Evolutionary conservation across 2,113 vertebrate genomes (phyloP), one percentile per base, ranked within the genome.

Genomic region (Azemiops feae): DNA sequence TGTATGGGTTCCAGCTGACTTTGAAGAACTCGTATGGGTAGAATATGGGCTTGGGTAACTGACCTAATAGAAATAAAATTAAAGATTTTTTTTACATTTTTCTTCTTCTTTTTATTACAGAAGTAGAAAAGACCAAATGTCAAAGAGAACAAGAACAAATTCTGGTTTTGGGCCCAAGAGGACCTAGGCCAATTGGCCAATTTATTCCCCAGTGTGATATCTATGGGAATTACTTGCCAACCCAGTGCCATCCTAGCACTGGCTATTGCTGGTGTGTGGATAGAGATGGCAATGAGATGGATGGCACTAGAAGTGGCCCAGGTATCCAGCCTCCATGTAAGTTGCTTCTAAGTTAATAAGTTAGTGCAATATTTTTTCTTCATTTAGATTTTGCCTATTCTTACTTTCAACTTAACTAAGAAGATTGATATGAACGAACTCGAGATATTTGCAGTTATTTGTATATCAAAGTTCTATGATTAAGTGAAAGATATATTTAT

Each of bases 241-340:
- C 97, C 25, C 99, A 99, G 96, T 99, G 99, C 96, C 98, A 99
- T 1, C 52, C 94, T 74, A 96, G 97, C 97, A 97, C 94, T 0
- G 98, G 98, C 1, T 97, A 98, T 89, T 99, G 99, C 92, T 99
- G 99, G 99, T 99, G 99, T 0, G 99, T 99, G 95, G 98, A 99
- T 92, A 95, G 96, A 1, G 96, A 97, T 0, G 99, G 99, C 53
- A 98, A 98, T 2, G 98, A 99, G 96, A 97, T 99, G 87, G 96
- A 97, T 2, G 99, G 98, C 85, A 98, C 98, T 81, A 98, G 98
- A 90, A 97, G 98, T 0, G 95, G 96, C 1, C 97, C 97, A 0
- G 98, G 98, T 90, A 96, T 97, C 94, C 97, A 52, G 93, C 99
- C 99, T 2, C 97, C 97, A 3, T 99, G 99, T 99, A 97, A 99